A percentile compares a stretch with the other conserved stretches of the same genome.
Conservation (phyloP, 1,140 invertebrate genomes). For the Pygmarrhopalites habei region DNA sequence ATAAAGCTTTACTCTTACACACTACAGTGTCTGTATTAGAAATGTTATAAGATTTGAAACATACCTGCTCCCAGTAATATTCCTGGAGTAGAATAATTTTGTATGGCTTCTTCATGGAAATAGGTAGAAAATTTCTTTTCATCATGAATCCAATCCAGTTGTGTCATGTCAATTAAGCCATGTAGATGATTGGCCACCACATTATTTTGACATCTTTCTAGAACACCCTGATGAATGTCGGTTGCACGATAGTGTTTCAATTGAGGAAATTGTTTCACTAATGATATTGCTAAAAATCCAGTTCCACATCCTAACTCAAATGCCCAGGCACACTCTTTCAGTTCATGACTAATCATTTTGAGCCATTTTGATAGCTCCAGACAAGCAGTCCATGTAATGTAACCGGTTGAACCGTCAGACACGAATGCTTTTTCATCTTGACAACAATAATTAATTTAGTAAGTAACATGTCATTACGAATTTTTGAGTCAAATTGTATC, state of each 20-base stretch:
- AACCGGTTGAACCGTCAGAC: conserved; percentile 5
- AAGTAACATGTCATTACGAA: too few relatives aligned
- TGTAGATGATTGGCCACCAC: not conserved
- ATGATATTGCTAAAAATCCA: not conserved
- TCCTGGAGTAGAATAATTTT: not conserved
- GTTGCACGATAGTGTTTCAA: not conserved
- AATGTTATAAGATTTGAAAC: too few relatives aligned
- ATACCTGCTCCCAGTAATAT: conserved; percentile 9
- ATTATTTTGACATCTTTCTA: not conserved
- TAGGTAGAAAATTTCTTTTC: not conserved
- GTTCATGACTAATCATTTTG: not conserved
- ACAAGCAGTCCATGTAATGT: not conserved
- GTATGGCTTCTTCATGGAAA: not conserved
- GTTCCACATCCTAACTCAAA: conserved; percentile 8
- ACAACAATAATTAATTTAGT: too few relatives aligned
- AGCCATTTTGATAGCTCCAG: conserved; percentile 5
- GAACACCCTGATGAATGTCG: not conserved
- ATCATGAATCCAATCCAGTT: conserved; percentile 1
- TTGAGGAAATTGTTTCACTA: not conserved
- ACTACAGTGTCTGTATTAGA: too few relatives aligned
- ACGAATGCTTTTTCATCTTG: conserved; percentile 9
- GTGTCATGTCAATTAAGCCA: not conserved
- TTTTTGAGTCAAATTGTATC: too few relatives aligned
- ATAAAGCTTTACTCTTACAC: too few relatives aligned
- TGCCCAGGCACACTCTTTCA: not conserved